phyloP scores from a whole-genome alignment of 92 coral and sea anemone genomes.

The Phenganax stokvisi region DNA sequence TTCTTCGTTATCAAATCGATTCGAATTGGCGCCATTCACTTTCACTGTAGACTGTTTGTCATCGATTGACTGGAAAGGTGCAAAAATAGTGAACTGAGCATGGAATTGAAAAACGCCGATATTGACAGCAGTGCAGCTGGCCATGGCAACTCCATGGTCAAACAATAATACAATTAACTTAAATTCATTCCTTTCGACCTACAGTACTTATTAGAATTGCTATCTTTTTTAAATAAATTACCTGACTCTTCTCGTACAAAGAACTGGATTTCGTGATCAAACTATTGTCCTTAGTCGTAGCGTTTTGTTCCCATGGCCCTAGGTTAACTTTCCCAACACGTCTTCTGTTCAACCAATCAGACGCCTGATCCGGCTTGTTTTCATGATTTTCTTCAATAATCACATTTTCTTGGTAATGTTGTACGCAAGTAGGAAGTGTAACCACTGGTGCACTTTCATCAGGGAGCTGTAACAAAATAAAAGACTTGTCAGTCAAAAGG shows the following conservation, averaged over 20 bases:
- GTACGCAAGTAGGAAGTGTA: background rate
- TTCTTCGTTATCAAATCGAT: background rate
- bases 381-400: background rate
- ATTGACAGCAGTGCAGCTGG: too few relatives aligned
- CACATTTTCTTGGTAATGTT: background rate
- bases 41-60: background rate
- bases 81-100: background rate
- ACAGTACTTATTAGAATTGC: too few relatives aligned
- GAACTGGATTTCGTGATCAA: background rate
- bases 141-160: too few relatives aligned
- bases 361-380: background rate
- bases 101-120: too few relatives aligned
- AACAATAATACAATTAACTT: too few relatives aligned
- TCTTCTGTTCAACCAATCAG: background rate
- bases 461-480: constrained; percentile 6
- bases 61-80: background rate
- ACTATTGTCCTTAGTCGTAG: background rate
- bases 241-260: background rate
- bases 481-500: background rate
- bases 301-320: constrained; percentile 19
- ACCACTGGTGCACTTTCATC: background rate
- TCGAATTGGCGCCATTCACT: background rate
- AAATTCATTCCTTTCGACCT: too few relatives aligned
- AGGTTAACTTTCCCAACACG: constrained; percentile 22
- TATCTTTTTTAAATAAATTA: background rate